Conservation (phyloP, 2,888 invertebrate genomes). For the Nemotelus pantherinus region DNA sequence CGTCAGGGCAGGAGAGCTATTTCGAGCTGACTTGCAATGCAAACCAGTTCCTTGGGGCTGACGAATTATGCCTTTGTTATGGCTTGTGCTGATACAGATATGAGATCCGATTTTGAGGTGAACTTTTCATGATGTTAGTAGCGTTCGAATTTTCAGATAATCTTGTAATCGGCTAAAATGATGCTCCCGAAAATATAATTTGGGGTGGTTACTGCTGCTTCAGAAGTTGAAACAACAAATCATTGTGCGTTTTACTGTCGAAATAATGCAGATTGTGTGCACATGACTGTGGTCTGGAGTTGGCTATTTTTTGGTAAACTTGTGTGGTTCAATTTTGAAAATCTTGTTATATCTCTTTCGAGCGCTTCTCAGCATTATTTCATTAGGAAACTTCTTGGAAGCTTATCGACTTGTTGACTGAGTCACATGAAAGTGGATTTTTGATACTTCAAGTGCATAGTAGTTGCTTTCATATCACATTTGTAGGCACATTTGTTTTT, state of each 20-base stretch:
- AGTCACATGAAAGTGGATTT: too few relatives aligned
- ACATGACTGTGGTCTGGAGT: too few relatives aligned
- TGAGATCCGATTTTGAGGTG: not conserved
- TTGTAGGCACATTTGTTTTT: too few relatives aligned
- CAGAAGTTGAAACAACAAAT: constrained; percentile 26
- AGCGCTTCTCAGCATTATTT: too few relatives aligned
- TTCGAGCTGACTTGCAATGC: not conserved
- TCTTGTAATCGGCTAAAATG: constrained; percentile 21
- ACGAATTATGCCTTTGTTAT: not conserved
- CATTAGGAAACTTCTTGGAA: too few relatives aligned
- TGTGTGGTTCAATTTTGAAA: too few relatives aligned
- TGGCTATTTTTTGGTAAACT: too few relatives aligned
- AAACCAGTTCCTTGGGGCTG: not conserved
- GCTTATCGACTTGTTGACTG: too few relatives aligned
- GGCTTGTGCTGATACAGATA: not conserved
- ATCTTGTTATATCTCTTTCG: too few relatives aligned
- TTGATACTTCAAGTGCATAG: too few relatives aligned
- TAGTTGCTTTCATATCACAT: too few relatives aligned
- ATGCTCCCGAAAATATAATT: constrained; percentile 1
- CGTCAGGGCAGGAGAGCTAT: not conserved
- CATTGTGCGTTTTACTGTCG: not conserved
- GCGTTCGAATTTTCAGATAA: not conserved
- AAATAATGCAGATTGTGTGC: too few relatives aligned
- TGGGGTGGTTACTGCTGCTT: constrained; percentile 3
- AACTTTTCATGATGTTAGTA: not conserved